Percentiles rank a stretch among this genome's conserved stretches.
phyloP scores from a whole-genome alignment of 2,888 invertebrate species.

The Prosopocoilus inquinatus region DNA sequence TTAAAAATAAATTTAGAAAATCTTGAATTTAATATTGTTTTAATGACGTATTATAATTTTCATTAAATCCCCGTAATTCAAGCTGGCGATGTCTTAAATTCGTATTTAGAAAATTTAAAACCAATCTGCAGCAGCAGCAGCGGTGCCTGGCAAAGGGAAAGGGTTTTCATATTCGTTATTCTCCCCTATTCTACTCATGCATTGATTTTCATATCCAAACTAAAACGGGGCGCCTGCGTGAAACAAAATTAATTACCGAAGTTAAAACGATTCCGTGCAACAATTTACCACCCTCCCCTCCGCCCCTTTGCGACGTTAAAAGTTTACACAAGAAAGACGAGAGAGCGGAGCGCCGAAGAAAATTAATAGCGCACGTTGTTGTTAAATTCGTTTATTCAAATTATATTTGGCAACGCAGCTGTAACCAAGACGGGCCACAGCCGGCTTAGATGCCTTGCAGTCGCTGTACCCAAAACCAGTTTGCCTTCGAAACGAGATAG shows the following conservation, averaged over 20 bases:
- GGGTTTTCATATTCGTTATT: slow-evolving; percentile 23
- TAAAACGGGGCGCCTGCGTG: slow-evolving; percentile 28
- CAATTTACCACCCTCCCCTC: too few species aligned
- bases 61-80: too few species aligned
- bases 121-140: not conserved
- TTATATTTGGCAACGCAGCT: slow-evolving; percentile 28
- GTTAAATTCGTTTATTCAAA: slow-evolving; percentile 22
- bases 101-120: not conserved
- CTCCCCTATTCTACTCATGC: slow-evolving; percentile 20
- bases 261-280: not conserved
- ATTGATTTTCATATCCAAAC: slow-evolving; percentile 33
- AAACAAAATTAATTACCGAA: slow-evolving; percentile 20
- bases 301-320: not conserved
- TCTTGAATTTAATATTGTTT: too few species aligned
- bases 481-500: slow-evolving; percentile 44
- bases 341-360: not conserved
- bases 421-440: slow-evolving; percentile 25
- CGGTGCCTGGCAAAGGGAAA: slow-evolving; percentile 7
- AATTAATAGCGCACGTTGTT: slow-evolving; percentile 19
- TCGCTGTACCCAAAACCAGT: slow-evolving; percentile 45
- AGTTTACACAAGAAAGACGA: slow-evolving; percentile 1
- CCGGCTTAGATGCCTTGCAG: slow-evolving; percentile 28
- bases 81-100: too few species aligned
- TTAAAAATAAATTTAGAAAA: too few species aligned
- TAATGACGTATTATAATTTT: too few species aligned